Base-by-base conservation (phyloP, 2,888 invertebrate genomes). In the Dasypolia templi region DNA sequence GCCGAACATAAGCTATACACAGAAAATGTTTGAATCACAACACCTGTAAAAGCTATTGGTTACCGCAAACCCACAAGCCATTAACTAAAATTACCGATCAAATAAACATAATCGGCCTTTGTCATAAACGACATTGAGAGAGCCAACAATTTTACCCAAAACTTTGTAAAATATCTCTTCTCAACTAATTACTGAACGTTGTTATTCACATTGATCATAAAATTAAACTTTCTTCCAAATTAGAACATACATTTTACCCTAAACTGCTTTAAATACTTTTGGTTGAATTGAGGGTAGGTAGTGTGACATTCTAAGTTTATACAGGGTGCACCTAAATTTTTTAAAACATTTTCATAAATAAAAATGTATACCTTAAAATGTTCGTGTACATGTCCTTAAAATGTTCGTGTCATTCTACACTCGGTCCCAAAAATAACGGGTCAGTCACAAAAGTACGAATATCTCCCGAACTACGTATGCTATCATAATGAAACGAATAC, bases 201-300 rank as follows among this genome's bases (percentile, higher is more conserved):
- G 75, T 81, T 81, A 81, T 67, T 84, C 65, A 75, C 75, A 39
- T 51, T 81, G 81, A 61, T 81, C 84, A 67, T 81, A 81, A 81
- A 81, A 81, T 75, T n/a, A 19, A 84, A 84, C 81, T 81, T 84
- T 58, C 59, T 2, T 68, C 42, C 6, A 81, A 75, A 81, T 84
- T 84, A 68, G 61, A 81, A 61, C 81, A 75, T 56, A 75, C 35
- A 71, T 81, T 81, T 79, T 12, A 32, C 26, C 59, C 22, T 49
- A 44, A 84, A 68, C 39, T 62, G 70, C 29, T 81, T 61, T 49
- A 68, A 75, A 81, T 81, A 75, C 67, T 71, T 84, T 81, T 26
- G 29, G 2, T 65, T 51, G 19, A 4, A 80, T 35, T 63, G 61
- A 9, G 65, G 81, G 59, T 61, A 68, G 81, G 59, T 61, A 68